These are phyloP conservation scores for Daphoenositta chrysoptera DNA, from an alignment of 2,113 vertebrate genomes.

Conservation along the genomic window DNA sequence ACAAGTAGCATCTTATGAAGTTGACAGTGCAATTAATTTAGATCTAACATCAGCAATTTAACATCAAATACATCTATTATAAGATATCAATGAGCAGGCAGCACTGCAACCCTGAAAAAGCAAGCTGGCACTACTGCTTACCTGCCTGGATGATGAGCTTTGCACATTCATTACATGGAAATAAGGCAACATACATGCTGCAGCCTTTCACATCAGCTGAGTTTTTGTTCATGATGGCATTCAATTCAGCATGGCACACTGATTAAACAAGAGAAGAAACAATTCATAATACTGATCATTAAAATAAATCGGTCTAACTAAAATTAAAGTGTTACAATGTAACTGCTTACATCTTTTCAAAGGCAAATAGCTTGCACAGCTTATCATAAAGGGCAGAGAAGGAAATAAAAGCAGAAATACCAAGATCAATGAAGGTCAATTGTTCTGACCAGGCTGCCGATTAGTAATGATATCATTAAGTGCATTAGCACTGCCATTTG, in stretches of 20 bases:
- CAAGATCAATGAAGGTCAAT: conserved; percentile 48
- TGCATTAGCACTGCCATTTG: conserved; percentile 15
- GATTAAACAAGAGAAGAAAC: not conserved
- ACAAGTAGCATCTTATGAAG: conserved; percentile 60
- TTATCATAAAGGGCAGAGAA: conserved; percentile 21
- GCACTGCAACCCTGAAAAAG: conserved; percentile 30
- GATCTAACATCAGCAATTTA: conserved; percentile 62
- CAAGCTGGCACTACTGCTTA: conserved; percentile 61
- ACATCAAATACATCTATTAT: conserved; percentile 48
- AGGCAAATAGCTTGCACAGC: conserved; percentile 40
- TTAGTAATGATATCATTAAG: conserved; percentile 37
- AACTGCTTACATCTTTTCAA: conserved; percentile 36
- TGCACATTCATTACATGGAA: conserved; percentile 98
- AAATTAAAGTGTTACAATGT: conserved; percentile 34
- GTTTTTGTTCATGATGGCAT: conserved; percentile 99
- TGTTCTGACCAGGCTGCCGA: conserved; percentile 20
- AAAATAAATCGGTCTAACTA: conserved; percentile 26
- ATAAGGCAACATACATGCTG: conserved; percentile 92
- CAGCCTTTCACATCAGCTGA: conserved; percentile 93
- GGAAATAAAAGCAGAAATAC: conserved; percentile 22
- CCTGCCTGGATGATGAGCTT: conserved; percentile 98
- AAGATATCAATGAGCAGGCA: conserved; percentile 17
- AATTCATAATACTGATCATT: conserved; percentile 9
- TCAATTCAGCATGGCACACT: conserved; percentile 97
- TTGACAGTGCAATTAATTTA: conserved; percentile 74